Evolutionary conservation across 2,113 vertebrate species (phyloP).

Genomic region (Marmota flaviventris): DNA sequence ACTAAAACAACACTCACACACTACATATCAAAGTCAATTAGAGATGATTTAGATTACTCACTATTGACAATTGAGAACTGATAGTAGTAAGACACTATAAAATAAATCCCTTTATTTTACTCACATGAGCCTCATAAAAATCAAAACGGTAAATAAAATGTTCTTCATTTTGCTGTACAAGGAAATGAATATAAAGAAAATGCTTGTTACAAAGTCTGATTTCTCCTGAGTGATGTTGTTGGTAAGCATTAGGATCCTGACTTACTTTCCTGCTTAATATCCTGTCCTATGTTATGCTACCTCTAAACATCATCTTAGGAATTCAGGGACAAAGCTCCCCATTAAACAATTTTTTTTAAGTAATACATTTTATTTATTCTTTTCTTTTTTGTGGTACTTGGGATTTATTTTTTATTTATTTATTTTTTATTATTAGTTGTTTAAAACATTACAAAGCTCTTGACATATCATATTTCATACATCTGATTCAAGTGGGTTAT

Average conservation of each 20-base stretch:
- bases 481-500: no score
- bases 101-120: conserved; percentile 5
- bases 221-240: neutral
- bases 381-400: no score
- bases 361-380: no score
- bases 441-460: no score
- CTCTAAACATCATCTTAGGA: neutral
- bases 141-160: neutral
- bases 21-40: neutral
- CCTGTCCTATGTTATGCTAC: neutral
- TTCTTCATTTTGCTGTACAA: neutral
- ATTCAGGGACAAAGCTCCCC: neutral
- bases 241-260: neutral
- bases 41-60: neutral
- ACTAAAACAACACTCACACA: neutral
- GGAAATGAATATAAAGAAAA: neutral
- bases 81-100: neutral
- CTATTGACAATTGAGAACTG: neutral
- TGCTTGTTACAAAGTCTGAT: neutral
- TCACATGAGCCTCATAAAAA: neutral
- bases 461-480: no score
- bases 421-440: no score
- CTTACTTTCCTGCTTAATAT: neutral
- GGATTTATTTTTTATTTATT: no score
- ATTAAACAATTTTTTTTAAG: neutral